phyloP scores from a whole-genome alignment of 2,888 invertebrate genomes.

The Diloba caeruleocephala region DNA sequence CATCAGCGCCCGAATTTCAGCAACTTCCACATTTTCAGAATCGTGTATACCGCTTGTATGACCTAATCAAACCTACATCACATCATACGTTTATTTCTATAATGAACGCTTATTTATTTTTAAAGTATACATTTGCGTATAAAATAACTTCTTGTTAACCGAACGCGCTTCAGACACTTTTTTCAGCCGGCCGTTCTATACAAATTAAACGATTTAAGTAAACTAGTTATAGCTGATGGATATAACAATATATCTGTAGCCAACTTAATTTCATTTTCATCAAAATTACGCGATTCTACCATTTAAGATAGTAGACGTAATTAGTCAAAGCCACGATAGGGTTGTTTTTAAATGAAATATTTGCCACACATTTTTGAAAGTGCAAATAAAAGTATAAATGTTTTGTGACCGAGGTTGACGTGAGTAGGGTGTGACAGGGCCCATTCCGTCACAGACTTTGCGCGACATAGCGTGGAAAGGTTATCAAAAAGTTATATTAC shows the following conservation, averaged over 20 bases:
- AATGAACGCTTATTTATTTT: too few species aligned
- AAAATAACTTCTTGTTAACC: too few species aligned
- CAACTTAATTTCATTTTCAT: slow-evolving; percentile 24
- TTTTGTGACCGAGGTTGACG: slow-evolving; percentile 67
- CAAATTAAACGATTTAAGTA: too few species aligned
- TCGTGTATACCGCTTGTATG: background rate
- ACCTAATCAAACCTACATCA: too few species aligned
- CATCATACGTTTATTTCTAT: too few species aligned
- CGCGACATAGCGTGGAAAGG: slow-evolving; percentile 60
- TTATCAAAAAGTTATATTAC: slow-evolving; percentile 72
- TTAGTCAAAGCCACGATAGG: slow-evolving; percentile 34
- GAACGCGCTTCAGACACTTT: too few species aligned
- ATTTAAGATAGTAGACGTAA: slow-evolving; percentile 26
- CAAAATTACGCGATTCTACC: slow-evolving; percentile 10
- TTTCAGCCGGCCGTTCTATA: too few species aligned
- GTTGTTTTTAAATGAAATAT: slow-evolving; percentile 63
- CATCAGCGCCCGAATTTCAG: background rate
- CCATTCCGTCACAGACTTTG: slow-evolving; percentile 69
- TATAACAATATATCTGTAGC: background rate
- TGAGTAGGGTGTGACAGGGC: slow-evolving; percentile 80
- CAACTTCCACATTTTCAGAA: too few species aligned
- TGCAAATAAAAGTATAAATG: slow-evolving; percentile 62
- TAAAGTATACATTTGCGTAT: too few species aligned
- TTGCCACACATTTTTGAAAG: slow-evolving; percentile 48
- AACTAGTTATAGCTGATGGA: too few species aligned